Evolutionary conservation across 2,797 vertebrate genomes (phyloP).

Genomic region (Crenuchus spilurus): DNA sequence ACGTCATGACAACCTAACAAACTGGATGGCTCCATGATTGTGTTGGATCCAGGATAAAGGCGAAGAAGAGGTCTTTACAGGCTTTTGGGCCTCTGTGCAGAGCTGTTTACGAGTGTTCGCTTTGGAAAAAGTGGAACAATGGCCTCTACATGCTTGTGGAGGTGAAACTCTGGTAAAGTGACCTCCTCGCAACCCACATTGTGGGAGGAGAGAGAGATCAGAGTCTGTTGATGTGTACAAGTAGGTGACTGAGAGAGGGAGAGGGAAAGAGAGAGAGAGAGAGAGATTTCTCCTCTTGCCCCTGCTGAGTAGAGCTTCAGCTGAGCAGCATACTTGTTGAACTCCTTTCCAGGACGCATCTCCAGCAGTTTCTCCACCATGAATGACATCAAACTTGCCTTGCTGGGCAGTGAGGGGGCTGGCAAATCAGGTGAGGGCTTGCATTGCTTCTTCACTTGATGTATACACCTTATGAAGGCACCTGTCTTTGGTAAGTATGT

Average conservation of each 20-base stretch:
- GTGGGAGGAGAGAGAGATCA: constrained; percentile 49
- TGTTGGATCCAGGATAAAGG: background rate
- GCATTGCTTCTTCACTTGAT: background rate
- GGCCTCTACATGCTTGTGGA: background rate
- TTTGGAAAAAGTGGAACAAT: constrained; percentile 16
- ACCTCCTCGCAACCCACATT: constrained; percentile 46
- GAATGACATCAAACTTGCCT: constrained; percentile 67
- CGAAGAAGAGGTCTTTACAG: background rate
- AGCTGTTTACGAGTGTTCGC: background rate
- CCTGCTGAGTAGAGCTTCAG: constrained; percentile 1
- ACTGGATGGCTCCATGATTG: background rate
- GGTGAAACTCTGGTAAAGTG: constrained; percentile 27
- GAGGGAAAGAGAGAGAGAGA: constrained; percentile 10
- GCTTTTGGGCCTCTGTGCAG: background rate
- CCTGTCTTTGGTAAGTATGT: no score
- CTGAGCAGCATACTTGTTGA: constrained; percentile 9
- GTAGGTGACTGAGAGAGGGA: constrained; percentile 16
- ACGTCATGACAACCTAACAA: constrained; percentile 38
- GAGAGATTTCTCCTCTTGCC: constrained; percentile 13
- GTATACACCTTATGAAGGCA: no score
- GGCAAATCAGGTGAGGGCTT: constrained; percentile 65
- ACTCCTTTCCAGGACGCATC: constrained; percentile 8
- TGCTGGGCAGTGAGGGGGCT: constrained; percentile 64
- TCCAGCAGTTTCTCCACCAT: constrained; percentile 46
- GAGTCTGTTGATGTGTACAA: constrained; percentile 5